Conservation (phyloP, 2,888 invertebrate genomes). For the Brachylomia viminalis region DNA sequence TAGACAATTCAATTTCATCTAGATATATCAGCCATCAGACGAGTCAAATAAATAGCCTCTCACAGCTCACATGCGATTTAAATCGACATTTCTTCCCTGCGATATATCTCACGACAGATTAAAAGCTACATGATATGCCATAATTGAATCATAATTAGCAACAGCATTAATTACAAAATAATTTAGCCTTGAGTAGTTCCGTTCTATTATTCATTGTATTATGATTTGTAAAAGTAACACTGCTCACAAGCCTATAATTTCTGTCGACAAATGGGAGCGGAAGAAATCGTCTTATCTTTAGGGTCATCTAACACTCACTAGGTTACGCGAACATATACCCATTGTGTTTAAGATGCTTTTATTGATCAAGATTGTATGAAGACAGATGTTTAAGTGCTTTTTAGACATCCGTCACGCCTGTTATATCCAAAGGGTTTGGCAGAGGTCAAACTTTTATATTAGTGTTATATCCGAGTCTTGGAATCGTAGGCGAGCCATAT, state of each 20-base stretch:
- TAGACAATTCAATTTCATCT: neutral
- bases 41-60: neutral
- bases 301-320: slow-evolving; percentile 77
- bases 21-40: neutral
- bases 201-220: slow-evolving; percentile 56
- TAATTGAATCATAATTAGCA: slow-evolving; percentile 52
- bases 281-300: slow-evolving; percentile 73
- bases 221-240: slow-evolving; percentile 57
- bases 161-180: slow-evolving; percentile 60
- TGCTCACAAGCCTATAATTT: slow-evolving; percentile 54
- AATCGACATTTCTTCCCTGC: slow-evolving; percentile 33
- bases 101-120: slow-evolving; percentile 30
- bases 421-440: slow-evolving; percentile 4
- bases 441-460: slow-evolving; percentile 4
- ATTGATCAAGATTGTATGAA: slow-evolving; percentile 55
- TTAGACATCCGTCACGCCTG: slow-evolving; percentile 28
- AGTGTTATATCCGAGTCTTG: no score
- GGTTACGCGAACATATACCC: slow-evolving; percentile 70
- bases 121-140: slow-evolving; percentile 40
- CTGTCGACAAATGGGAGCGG: slow-evolving; percentile 71
- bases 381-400: slow-evolving; percentile 50
- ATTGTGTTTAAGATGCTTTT: slow-evolving; percentile 70
- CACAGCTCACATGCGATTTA: slow-evolving; percentile 12
- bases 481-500: neutral
- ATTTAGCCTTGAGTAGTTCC: slow-evolving; percentile 50